Evolutionary conservation across 2,888 invertebrate species (phyloP).

Genomic region (Galeopsomyia nigrocyanea): DNA sequence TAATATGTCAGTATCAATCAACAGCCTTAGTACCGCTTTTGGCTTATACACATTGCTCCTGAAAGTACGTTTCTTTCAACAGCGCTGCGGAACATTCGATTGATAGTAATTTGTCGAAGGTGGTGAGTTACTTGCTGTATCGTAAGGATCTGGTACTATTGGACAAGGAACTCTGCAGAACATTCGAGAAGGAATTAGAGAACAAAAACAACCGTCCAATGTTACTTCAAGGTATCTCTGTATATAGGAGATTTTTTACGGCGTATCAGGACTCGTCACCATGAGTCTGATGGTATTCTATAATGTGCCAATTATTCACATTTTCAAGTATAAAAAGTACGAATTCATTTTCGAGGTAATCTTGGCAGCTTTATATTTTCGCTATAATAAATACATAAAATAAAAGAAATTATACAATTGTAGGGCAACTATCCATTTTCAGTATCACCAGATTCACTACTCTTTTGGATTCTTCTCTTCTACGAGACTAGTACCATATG

Average conservation of each 20-base stretch:
- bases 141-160: slow-evolving; percentile 14
- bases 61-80: slow-evolving; percentile 2
- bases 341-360: background rate
- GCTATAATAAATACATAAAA: too few species aligned
- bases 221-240: background rate
- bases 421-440: slow-evolving; percentile 50
- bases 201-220: background rate
- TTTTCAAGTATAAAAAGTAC: slow-evolving; percentile 13
- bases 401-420: too few species aligned
- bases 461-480: slow-evolving; percentile 48
- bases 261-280: background rate
- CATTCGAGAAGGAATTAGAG: slow-evolving; percentile 13
- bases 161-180: background rate
- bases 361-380: too few species aligned
- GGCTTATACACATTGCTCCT: slow-evolving; percentile 4
- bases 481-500: slow-evolving; percentile 43
- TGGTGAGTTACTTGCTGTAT: slow-evolving; percentile 7
- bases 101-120: background rate
- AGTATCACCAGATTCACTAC: slow-evolving; percentile 25
- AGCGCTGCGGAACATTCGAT: too few species aligned
- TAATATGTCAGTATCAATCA: background rate
- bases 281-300: background rate
- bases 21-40: slow-evolving; percentile 6
- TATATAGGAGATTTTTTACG: background rate
- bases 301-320: background rate